phyloP scores from a whole-genome alignment of 2,113 vertebrate genomes.

The Himantopus leucocephalus region DNA sequence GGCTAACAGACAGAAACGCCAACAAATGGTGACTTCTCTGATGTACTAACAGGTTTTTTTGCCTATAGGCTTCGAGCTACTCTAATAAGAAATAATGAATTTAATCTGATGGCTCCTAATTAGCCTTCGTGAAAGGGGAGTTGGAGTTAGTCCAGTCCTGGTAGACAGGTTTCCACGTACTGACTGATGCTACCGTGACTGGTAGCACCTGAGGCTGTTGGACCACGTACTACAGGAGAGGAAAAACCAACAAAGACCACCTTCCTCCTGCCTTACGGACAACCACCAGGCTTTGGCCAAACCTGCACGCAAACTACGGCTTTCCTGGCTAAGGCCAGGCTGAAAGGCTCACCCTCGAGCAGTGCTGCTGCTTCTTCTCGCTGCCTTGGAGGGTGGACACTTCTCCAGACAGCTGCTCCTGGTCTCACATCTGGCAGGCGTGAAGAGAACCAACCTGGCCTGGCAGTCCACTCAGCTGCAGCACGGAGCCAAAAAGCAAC shows the following conservation, averaged over 20 bases:
- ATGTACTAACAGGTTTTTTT: background rate
- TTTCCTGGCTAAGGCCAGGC: background rate
- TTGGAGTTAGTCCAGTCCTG: background rate
- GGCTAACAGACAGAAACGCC: background rate
- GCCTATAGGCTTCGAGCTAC: background rate
- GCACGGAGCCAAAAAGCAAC: background rate
- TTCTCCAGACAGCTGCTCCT: background rate
- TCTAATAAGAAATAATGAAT: background rate
- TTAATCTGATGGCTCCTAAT: conserved; percentile 8
- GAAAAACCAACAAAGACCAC: background rate
- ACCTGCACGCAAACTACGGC: rapidly evolving
- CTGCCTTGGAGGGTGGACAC: too few relatives aligned
- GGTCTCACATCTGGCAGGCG: background rate
- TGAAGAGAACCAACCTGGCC: background rate
- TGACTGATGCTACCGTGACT: background rate
- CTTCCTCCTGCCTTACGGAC: background rate
- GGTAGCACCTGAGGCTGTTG: background rate
- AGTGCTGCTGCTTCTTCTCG: rapidly evolving
- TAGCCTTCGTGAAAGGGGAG: background rate
- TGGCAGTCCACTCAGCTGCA: background rate
- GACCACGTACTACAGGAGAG: background rate
- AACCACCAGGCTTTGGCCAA: background rate
- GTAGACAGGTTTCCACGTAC: background rate
- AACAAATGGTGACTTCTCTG: background rate
- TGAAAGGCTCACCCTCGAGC: background rate